phyloP scores from a whole-genome alignment of 1,140 invertebrate genomes.

The Hypsibius dujardini region DNA sequence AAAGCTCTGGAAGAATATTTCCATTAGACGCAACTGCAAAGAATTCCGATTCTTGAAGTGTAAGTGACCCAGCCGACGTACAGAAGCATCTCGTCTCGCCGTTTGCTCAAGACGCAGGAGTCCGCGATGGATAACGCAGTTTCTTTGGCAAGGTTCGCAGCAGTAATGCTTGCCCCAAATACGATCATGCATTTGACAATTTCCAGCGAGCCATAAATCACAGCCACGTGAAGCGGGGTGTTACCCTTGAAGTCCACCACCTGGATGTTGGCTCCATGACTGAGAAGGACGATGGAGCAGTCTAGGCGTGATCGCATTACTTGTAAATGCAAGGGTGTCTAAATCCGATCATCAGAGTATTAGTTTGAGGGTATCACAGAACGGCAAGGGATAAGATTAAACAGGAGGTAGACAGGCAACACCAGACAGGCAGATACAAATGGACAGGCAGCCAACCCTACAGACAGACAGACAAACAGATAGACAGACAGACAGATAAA shows the following conservation, averaged over 20 bases:
- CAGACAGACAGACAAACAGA: no score
- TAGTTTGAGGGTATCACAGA: no score
- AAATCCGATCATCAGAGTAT: no score
- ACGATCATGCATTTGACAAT: slow-evolving; percentile 51
- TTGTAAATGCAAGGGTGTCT: background rate
- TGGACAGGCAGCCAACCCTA: no score
- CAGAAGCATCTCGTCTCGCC: slow-evolving; percentile 11
- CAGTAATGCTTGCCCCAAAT: slow-evolving; percentile 69
- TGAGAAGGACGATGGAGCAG: slow-evolving; percentile 58
- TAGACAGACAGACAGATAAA: no score
- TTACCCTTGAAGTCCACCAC: slow-evolving; percentile 56
- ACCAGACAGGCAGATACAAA: no score
- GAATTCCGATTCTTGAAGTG: no score
- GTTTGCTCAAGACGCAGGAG: background rate
- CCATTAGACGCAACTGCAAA: no score
- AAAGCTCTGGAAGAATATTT: no score
- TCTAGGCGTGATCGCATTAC: slow-evolving; percentile 38
- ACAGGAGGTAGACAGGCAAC: no score
- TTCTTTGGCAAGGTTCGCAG: slow-evolving; percentile 48
- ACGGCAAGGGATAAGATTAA: no score
- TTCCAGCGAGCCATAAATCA: slow-evolving; percentile 26
- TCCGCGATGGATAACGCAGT: slow-evolving; percentile 57
- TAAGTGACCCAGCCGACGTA: no score
- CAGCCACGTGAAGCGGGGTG: slow-evolving; percentile 56
- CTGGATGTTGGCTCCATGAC: slow-evolving; percentile 46